These are phyloP conservation scores for Alsophila aescularia DNA, from an alignment of 2,888 invertebrate species.

Conservation along the genomic window DNA sequence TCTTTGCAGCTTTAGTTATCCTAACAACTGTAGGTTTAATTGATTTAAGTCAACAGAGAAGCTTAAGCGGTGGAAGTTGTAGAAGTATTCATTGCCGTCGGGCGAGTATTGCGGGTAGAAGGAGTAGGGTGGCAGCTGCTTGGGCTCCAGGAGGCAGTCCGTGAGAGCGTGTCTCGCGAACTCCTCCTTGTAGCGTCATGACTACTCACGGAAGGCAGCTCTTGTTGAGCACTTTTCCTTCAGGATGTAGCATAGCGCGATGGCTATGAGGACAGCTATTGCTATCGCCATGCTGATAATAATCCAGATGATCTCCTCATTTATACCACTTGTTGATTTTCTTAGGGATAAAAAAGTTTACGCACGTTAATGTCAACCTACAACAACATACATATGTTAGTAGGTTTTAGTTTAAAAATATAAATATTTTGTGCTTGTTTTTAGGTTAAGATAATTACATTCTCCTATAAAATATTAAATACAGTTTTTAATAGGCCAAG, in stretches of 20 bases:
- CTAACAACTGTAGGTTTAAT: too few relatives aligned
- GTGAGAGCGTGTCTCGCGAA: conserved; percentile 76
- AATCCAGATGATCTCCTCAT: conserved; percentile 95
- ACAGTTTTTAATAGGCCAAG: too few relatives aligned
- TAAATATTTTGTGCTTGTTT: too few relatives aligned
- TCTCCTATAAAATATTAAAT: too few relatives aligned
- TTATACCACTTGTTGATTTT: conserved; percentile 92
- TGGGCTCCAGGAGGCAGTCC: conserved; percentile 69
- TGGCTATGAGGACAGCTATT: conserved; percentile 91
- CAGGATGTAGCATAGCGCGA: conserved; percentile 92
- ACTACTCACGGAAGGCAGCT: conserved; percentile 85
- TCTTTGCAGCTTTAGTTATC: too few relatives aligned
- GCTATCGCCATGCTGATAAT: conserved; percentile 94
- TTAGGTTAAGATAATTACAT: too few relatives aligned
- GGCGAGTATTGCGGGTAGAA: conserved; percentile 78
- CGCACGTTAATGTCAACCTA: background rate
- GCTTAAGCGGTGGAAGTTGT: conserved; percentile 79
- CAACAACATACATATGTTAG: too few relatives aligned
- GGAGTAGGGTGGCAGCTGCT: conserved; percentile 72
- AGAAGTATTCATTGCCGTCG: conserved; percentile 77
- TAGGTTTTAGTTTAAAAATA: too few relatives aligned
- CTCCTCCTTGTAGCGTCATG: conserved; percentile 86
- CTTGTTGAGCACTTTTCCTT: conserved; percentile 92
- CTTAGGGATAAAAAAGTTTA: conserved; percentile 78
- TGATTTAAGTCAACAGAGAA: background rate